These are phyloP conservation scores for Bombus ignitus DNA, from an alignment of 1,140 invertebrate species.

Conservation along the genomic window DNA sequence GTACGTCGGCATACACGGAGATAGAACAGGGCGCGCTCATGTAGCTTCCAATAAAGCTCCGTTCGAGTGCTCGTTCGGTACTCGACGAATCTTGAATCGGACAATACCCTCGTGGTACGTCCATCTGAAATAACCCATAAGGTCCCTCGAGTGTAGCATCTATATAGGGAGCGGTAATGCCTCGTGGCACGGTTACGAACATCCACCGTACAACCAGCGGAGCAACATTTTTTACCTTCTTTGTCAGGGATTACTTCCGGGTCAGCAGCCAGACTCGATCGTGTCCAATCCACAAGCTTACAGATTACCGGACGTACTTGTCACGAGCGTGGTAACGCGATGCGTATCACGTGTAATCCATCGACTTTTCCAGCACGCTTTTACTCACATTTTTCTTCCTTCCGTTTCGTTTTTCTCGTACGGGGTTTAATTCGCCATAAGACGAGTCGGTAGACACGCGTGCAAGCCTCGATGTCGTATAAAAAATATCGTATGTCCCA, in stretches of 20 bases:
- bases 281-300: slow-evolving; percentile 59
- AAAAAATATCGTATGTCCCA: not conserved
- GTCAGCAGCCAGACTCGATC: slow-evolving; percentile 61
- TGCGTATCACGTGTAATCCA: slow-evolving; percentile 39
- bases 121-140: slow-evolving; percentile 71
- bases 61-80: slow-evolving; percentile 69
- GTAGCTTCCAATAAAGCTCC: slow-evolving; percentile 75
- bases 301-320: slow-evolving; percentile 62
- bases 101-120: slow-evolving; percentile 70
- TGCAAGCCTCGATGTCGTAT: rapidly evolving
- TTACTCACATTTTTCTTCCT: not conserved
- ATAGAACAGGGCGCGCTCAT: slow-evolving; percentile 40
- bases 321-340: slow-evolving; percentile 42
- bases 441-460: not conserved
- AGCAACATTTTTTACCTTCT: slow-evolving; percentile 54
- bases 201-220: slow-evolving; percentile 15
- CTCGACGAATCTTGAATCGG: slow-evolving; percentile 72
- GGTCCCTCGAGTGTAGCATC: slow-evolving; percentile 58
- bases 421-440: too few species aligned
- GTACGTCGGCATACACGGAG: not conserved
- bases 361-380: not conserved
- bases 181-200: slow-evolving; percentile 27
- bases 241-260: slow-evolving; percentile 66
- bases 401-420: not conserved
- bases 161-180: slow-evolving; percentile 8